These are phyloP conservation scores for Ophioninae sp. DNA, from an alignment of 2,888 invertebrate genomes.

Conservation along the genomic window DNA sequence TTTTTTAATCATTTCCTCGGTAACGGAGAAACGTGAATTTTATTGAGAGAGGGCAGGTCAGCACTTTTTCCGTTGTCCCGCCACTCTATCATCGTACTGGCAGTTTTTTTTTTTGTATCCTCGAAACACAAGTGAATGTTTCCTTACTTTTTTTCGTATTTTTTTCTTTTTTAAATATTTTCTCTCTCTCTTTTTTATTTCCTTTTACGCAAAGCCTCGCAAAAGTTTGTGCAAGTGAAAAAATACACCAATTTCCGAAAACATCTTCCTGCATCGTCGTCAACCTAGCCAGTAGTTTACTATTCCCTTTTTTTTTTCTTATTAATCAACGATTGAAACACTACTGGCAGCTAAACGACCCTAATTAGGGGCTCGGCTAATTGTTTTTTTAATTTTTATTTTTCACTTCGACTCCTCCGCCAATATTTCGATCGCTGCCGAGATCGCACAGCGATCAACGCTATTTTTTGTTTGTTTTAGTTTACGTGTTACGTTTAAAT, in stretches of 20 bases:
- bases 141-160: background rate
- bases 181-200: background rate
- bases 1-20: background rate
- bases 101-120: slow-evolving; percentile 46
- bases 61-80: slow-evolving; percentile 45
- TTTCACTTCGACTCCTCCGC: background rate
- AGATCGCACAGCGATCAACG: slow-evolving; percentile 58
- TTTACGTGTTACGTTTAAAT: slow-evolving; percentile 21
- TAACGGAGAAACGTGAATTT: slow-evolving; percentile 29
- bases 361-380: slow-evolving; percentile 45
- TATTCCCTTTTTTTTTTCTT: background rate
- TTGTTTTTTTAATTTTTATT: slow-evolving; percentile 8
- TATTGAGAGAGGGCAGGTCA: slow-evolving; percentile 36
- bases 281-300: slow-evolving; percentile 29
- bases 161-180: background rate
- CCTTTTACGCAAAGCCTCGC: slow-evolving; percentile 38
- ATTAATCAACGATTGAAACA: slow-evolving; percentile 36
- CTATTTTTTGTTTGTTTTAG: slow-evolving; percentile 22
- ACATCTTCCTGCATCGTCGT: slow-evolving; percentile 15
- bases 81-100: slow-evolving; percentile 56
- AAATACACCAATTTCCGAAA: slow-evolving; percentile 57
- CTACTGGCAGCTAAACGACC: slow-evolving; percentile 28
- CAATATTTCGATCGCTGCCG: slow-evolving; percentile 23
- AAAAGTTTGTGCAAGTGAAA: slow-evolving; percentile 62
- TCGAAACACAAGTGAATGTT: background rate